Base-by-base conservation (phyloP, 2,113 vertebrate species). In the Microcebus murinus region DNA sequence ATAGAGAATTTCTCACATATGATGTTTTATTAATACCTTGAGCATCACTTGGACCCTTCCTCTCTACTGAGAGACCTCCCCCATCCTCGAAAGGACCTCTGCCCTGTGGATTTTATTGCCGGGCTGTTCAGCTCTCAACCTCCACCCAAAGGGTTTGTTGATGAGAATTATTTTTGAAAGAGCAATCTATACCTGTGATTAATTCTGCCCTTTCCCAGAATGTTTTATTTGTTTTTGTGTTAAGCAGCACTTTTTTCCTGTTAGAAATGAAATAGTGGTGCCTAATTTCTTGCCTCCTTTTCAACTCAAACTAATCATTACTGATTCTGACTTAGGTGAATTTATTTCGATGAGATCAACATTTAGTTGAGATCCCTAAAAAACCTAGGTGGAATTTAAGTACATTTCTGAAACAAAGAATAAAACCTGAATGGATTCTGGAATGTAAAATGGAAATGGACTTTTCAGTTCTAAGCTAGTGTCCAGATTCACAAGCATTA, bases 401-500 rank as follows among this genome's bases (percentile, higher is more conserved):
- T 63, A 74, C 45, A n/a, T 79, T 77, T 93, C 68, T 57, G 77
- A 94, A 82, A 76, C 76, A 65, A 96, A 82, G 42, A 84, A 48
- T 70, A 81, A 90, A 94, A 90, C 82, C 48, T 71, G 87, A 90
- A 29, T 14, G 31, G 79, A 86, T 57, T 68, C 80, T 48, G 48
- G 23, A 68, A 55, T 27, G 7, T 31, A 80, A 63, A 92, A 70
- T 14, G 12, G 42, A 94, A 81, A 74, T 6, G 42, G 42, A 70
- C 17, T 61, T 81, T 57, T 90, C 59, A 9, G 8, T 63, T 73
- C 73, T 34, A 61, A 68, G 57, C 25, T 42, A 15, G 0, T 23
- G 23, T 52, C 23, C 25, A 77, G 36, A 86, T 34, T 48, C 25
- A 61, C 23, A 13, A 48, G 8, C 18, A 59, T 25, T 48, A 9